Evolutionary conservation across 92 coral and sea anemone genomes (phyloP), one percentile per base, ranked within the genome.

Genomic region (Galaxea fascicularis): DNA sequence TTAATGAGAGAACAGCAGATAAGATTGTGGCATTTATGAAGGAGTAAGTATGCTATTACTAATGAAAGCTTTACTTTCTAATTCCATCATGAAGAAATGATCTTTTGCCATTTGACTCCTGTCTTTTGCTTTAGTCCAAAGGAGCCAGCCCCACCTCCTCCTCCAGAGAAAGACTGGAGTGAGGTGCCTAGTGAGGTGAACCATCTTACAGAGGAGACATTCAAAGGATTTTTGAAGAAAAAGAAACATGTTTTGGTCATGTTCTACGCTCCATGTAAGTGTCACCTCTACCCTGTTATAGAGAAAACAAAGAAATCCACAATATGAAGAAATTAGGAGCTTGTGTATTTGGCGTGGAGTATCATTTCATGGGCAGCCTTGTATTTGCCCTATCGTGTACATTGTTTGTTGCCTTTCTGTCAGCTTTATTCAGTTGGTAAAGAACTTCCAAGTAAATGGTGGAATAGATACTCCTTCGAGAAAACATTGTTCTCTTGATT

Each of bases 241-340:
- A 97, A 95, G 95, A 97, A 94, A 69, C 99, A 97, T 83, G 94
- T 89, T 27, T 86, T 97, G 82, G 99, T 97, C 89, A 97, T 97
- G 99, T 97, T 97, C 62, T 97, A 97, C 83, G 99, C 99, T 13
- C 99, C 99, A 67, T 97, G 99, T 97, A 93, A 91, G 99, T 83
- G 25, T 45, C 12, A 4, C 35, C 14, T 12, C 28, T 16, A 2
- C 1, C 17, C 54, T 49, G 54, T 49, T 49, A 15, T 49, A 15
- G 17, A 0, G 54, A 49, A 49, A 49, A 49, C 11, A 49, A 49
- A 49, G 17, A 10, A 10, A 49, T 35, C 6, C 6, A 6, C 41
- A 35, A 2, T 2, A 35, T 35, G 41, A 35, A 35, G 6, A 35
- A 35, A 35, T 35, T 35, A 35, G 41, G 6, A n/a, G n/a, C n/a